Base-by-base conservation (phyloP, 2,797 vertebrate species). In the Streptopelia turtur region DNA sequence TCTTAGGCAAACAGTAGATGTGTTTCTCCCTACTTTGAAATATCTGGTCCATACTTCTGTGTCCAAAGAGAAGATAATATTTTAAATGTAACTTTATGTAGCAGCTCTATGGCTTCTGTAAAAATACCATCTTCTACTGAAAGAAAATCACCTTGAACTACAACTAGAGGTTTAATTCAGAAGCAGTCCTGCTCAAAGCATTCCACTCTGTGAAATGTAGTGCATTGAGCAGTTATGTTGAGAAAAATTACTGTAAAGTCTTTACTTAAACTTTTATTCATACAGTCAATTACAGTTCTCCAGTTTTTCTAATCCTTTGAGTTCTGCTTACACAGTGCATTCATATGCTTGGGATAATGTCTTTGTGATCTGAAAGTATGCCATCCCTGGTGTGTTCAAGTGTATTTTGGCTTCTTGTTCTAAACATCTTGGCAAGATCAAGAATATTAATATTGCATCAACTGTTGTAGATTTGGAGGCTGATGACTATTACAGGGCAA, bases 181-280 rank as follows among this genome's bases (percentile, higher is more conserved):
- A 66, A 28, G 7, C 74, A 90, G 89, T 79, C 61, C 94, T 93
- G 64, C 91, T 87, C 63, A 75, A 93, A 94, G 49, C 41, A 79
- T 88, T 94, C 68, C 74, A 63, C 43, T 23, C 50, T 77, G 28
- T 80, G 82, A 93, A 96, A 93, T 65, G 68, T 52, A 85, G 52
- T 61, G 50, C 13, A 55, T 10, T 64, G 69, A 90, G 64, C 86
- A 95, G 86, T 84, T 96, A 94, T 66, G 30, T 64, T 89, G 78
- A 61, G 66, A 95, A 97, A 96, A 97, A 59, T 70, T 75, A 65
- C 88, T 88, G 91, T 22, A 72, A 96, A 97, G 66, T 30, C 49
- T 94, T 95, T 87, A 66, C 59, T 95, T 92, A 93, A 96, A 81
- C 71, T 97, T 97, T 96, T 95, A 89, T 84, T 93, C 74, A 83